Base-by-base conservation (phyloP, 2,888 invertebrate species). In the Microchrysa polita region DNA sequence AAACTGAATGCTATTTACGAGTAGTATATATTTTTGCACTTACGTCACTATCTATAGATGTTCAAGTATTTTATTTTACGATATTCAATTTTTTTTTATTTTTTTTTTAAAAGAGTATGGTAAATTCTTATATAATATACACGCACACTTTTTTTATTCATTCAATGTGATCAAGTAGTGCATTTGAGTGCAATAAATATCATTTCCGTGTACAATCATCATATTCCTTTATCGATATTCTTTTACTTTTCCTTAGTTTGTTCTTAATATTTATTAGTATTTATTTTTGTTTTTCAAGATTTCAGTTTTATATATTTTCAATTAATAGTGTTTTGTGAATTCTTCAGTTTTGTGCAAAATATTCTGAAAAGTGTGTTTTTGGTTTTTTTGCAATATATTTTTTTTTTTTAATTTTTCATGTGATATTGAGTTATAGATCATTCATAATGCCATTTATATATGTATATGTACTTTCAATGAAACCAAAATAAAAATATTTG, bases 341-440 rank as follows among this genome's bases (percentile, higher is more conserved):
- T 5, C 27, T 5, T 34, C 27, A 34, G n/a, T 42, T 40, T 18
- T 63, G 61, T 63, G 61, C 61, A 63, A 63, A 63, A 63, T 63
- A 42, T 59, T 34, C n/a, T 60, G 14, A 42, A n/a, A 22, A 7
- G 2, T 34, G 2, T 34, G 27, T 34, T 34, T 7, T 34, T 34
- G 2, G 2, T 34, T 40, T 63, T 60, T 27, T 40, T 63, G 40
- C 40, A 63, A 40, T 16, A 9, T 63, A 14, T 63, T 63, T 40
- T n/a, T 9, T 63, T 14, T 42, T 63, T 23, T 14, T n/a, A 57
- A 20, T 57, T 57, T 57, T 59, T 20, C n/a, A 10, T 55, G 18
- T 20, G 12, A 20, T 14, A 5, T 14, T 55, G 12, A 55, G 22
- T 20, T 55, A 5, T n/a, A n/a, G n/a, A n/a, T n/a, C n/a, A n/a